A percentile compares a stretch with the other conserved stretches of the same genome.
phyloP scores from a whole-genome alignment of 2,113 vertebrate genomes.

The Thomomys bottae region DNA sequence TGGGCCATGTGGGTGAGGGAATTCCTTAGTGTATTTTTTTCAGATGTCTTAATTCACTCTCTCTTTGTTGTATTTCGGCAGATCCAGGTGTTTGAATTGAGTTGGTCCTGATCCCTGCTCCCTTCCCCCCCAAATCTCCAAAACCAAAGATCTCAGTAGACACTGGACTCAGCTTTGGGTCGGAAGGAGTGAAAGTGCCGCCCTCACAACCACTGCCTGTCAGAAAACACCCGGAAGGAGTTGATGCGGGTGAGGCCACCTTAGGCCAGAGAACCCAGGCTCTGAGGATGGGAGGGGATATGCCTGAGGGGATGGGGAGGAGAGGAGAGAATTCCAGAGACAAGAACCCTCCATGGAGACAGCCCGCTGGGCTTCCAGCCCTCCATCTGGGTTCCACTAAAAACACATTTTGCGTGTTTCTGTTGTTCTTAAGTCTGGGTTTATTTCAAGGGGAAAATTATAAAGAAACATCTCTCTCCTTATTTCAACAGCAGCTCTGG shows the following conservation, averaged over 20 bases:
- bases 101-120: slow-evolving; percentile 34
- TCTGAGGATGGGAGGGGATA: neutral
- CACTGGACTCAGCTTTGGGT: slow-evolving; percentile 21
- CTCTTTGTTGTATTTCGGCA: slow-evolving; percentile 74
- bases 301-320: neutral
- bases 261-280: neutral
- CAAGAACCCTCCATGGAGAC: slow-evolving; percentile 70
- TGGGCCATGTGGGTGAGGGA: slow-evolving; percentile 75
- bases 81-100: slow-evolving; percentile 76
- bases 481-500: slow-evolving; percentile 59
- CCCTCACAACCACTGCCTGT: neutral
- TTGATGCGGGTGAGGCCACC: neutral
- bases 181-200: neutral
- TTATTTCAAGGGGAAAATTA: slow-evolving; percentile 80
- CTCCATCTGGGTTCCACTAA: slow-evolving; percentile 82
- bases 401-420: slow-evolving; percentile 81
- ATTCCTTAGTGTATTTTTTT: slow-evolving; percentile 79
- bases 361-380: slow-evolving; percentile 73
- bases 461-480: slow-evolving; percentile 75
- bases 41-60: slow-evolving; percentile 78
- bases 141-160: slow-evolving; percentile 60
- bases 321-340: slow-evolving; percentile 69
- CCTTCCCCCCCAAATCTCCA: slow-evolving; percentile 52
- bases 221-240: slow-evolving; percentile 9
- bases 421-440: slow-evolving; percentile 78